Conservation (phyloP, 2,113 vertebrate genomes). For the Plecotus auritus region DNA sequence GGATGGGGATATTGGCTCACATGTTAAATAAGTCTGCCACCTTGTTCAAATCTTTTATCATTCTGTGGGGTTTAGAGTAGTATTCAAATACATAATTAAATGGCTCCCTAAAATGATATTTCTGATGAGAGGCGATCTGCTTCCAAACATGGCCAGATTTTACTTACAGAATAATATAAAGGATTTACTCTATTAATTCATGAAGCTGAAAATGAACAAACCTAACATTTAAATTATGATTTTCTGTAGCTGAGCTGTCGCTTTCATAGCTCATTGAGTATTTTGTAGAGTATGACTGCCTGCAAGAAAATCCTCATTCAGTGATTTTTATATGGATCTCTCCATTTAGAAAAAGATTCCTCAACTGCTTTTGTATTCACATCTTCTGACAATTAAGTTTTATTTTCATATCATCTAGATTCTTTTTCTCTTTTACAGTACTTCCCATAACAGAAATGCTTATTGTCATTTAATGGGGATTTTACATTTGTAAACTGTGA, state of each 20-base stretch:
- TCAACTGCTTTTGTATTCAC: slow-evolving; percentile 72
- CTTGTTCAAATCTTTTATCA: background rate
- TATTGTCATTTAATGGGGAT: slow-evolving; percentile 41
- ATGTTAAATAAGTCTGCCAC: background rate
- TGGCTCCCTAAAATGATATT: slow-evolving; percentile 26
- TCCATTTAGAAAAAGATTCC: slow-evolving; percentile 75
- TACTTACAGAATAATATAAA: slow-evolving; percentile 64
- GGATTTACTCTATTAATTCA: slow-evolving; percentile 77
- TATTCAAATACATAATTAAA: slow-evolving; percentile 44
- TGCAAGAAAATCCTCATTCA: slow-evolving; percentile 75
- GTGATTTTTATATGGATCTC: slow-evolving; percentile 77
- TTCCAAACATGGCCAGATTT: slow-evolving; percentile 78
- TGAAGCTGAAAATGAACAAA: slow-evolving; percentile 81
- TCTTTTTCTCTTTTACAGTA: background rate
- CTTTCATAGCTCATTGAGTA: slow-evolving; percentile 81
- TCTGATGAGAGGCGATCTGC: slow-evolving; percentile 48
- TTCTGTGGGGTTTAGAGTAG: background rate
- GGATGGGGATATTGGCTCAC: background rate
- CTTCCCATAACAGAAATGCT: slow-evolving; percentile 25
- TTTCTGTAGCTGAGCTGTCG: slow-evolving; percentile 76
- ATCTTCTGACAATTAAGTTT: slow-evolving; percentile 70
- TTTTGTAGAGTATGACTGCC: slow-evolving; percentile 77
- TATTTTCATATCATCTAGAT: slow-evolving; percentile 64
- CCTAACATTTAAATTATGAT: slow-evolving; percentile 79
- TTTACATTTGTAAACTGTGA: slow-evolving; percentile 58